Base-by-base conservation (phyloP, 1,140 invertebrate genomes). In the Drosophila auraria region DNA sequence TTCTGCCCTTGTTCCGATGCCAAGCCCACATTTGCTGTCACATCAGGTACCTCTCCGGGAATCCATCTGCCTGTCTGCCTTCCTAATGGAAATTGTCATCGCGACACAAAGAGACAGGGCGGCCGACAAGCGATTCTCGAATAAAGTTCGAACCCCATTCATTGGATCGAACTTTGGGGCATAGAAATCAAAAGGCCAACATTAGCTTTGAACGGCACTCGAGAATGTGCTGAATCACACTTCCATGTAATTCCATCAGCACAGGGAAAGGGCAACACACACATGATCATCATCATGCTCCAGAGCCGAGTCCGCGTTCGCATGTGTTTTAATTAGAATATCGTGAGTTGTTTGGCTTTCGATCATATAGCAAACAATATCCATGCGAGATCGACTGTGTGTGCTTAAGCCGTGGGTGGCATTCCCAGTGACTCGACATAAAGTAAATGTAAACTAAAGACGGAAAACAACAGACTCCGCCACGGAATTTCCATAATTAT, bases 281-380 rank as follows among this genome's bases (percentile, higher is more conserved):
- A 63, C 38, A 78, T 72, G 20, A 72, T 40, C 11, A 56, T 50
- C 15, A 73, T 70, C 38, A 58, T 77, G 42, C 49, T 78, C 61
- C 56, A 57, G 69, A 64, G 77, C 54, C 38, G n/a, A 38, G 78
- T 64, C 74, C 69, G 81, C 76, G 27, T 30, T 6, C 27, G 81
- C 76, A 81, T 87, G 73, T 80, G 86, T 89, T 89, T 89, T 89
- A 89, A 89, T 89, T 89, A 90, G 86, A 89, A 89, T 89, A 90
- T 89, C 86, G 86, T 90, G 84, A 73, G 78, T 90, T 90, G 86
- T 90, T 89, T 89, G 82, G 86, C 82, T 91, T 91, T 90, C 74
- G 80, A 87, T 79, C 86, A 83, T 83, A 83, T 89, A 83, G 83
- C 86, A 90, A 89, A 89, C 86, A 89, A 90, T 84, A 83, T 65